Conservation (phyloP, 37 sponge, comb jelly and placozoan species). For the Amphimedon queenslandica region DNA sequence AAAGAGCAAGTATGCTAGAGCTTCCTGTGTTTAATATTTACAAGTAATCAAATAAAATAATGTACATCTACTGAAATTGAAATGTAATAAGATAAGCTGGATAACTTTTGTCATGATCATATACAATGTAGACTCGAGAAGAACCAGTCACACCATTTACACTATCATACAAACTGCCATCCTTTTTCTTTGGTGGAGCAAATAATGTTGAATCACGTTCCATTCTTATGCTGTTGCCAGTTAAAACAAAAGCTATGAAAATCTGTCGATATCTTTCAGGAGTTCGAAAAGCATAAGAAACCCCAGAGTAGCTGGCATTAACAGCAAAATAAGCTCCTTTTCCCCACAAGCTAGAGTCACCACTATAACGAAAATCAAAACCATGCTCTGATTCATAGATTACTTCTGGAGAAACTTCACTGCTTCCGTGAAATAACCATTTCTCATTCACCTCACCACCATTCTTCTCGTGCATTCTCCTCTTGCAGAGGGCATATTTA, state of each 20-base stretch:
- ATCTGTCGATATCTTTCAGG: constrained; percentile 20
- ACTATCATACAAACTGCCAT: constrained; percentile 60
- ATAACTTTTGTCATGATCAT: constrained; percentile 76
- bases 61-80: no score
- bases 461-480: constrained; percentile 45
- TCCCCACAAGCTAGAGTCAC: constrained; percentile 62
- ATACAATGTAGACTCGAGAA: constrained; percentile 64
- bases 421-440: constrained; percentile 66
- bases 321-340: constrained; percentile 81
- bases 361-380: constrained; percentile 72
- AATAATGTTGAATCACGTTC: constrained; percentile 9
- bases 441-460: constrained; percentile 34
- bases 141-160: constrained; percentile 55
- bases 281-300: constrained; percentile 10
- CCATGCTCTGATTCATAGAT: constrained; percentile 50
- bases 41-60: no score
- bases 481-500: constrained; percentile 32
- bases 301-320: constrained; percentile 69
- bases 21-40: no score
- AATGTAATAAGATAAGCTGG: constrained; percentile 82
- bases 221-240: constrained; percentile 25
- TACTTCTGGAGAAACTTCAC: constrained; percentile 18
- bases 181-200: constrained; percentile 17
- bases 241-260: constrained; percentile 47
- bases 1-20: no score